A percentile compares a stretch with the other conserved stretches of the same genome.
Conservation (phyloP, 2,797 vertebrate species). For the Anolis apletophallus region DNA sequence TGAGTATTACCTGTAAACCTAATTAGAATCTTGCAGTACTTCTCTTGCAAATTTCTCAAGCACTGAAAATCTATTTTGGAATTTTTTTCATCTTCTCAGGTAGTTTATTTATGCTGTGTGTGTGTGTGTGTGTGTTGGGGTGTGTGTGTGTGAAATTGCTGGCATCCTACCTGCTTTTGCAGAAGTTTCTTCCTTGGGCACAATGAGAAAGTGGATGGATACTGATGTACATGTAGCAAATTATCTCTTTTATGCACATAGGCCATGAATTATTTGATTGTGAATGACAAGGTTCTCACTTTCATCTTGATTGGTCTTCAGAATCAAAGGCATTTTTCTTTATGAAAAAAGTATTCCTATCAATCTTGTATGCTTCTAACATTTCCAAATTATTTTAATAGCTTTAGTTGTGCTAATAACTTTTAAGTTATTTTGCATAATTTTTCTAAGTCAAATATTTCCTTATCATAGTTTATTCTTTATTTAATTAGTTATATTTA, state of each 20-base stretch:
- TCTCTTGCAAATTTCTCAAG: too few species aligned
- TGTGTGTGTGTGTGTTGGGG: too few species aligned
- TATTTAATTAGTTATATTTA: not conserved
- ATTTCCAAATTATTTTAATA: not conserved
- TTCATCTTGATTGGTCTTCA: not conserved
- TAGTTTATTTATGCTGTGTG: too few species aligned
- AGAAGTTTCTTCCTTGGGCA: too few species aligned
- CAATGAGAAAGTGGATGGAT: not conserved
- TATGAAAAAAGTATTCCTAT: not conserved
- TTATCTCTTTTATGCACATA: not conserved
- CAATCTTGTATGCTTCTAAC: not conserved
- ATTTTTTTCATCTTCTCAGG: too few species aligned
- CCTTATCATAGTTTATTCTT: not conserved
- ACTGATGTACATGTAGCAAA: not conserved
- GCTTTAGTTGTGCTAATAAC: not conserved
- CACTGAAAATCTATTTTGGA: too few species aligned
- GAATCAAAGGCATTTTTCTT: not conserved
- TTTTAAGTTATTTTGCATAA: not conserved
- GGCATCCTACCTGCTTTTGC: too few species aligned
- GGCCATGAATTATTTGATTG: not conserved
- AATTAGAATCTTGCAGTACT: too few species aligned
- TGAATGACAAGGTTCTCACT: not conserved
- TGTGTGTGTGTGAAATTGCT: too few species aligned
- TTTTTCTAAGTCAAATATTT: not conserved
- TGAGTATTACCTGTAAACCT: too few species aligned